Percentiles rank a stretch among this genome's conserved stretches.
These are phyloP conservation scores for Agapornis canus DNA, from an alignment of 2,797 vertebrate species.

Conservation along the genomic window DNA sequence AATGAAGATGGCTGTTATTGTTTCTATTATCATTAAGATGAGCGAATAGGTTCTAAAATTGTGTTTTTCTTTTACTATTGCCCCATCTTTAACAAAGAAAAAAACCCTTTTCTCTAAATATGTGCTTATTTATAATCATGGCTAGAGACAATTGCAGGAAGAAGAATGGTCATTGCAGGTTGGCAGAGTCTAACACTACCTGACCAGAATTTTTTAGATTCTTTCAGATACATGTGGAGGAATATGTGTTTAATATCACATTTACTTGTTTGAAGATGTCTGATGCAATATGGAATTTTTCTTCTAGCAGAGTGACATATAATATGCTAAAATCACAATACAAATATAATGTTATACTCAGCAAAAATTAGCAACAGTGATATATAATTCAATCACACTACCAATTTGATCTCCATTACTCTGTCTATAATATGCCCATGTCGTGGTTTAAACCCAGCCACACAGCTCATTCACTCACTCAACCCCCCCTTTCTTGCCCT, in stretches of 20 bases:
- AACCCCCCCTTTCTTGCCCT: no score
- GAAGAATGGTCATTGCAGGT: neutral
- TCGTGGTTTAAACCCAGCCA: no score
- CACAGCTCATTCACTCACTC: no score
- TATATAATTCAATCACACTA: neutral
- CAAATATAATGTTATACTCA: neutral
- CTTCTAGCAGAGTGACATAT: neutral
- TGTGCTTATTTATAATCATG: neutral
- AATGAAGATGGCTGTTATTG: neutral
- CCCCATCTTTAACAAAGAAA: neutral
- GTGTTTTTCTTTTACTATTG: neutral
- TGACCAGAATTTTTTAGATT: neutral
- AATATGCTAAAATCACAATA: neutral
- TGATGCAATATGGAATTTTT: neutral
- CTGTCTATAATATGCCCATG: neutral
- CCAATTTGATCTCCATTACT: fast-evolving
- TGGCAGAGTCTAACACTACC: neutral
- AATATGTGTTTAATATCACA: neutral
- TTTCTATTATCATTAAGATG: neutral
- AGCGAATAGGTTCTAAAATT: neutral
- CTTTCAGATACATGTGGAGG: neutral
- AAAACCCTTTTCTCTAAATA: neutral
- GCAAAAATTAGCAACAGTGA: neutral
- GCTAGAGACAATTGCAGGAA: neutral
- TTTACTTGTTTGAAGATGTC: neutral